Base-by-base conservation (phyloP, 2,113 vertebrate genomes). In the Lethenteron reissneri region DNA sequence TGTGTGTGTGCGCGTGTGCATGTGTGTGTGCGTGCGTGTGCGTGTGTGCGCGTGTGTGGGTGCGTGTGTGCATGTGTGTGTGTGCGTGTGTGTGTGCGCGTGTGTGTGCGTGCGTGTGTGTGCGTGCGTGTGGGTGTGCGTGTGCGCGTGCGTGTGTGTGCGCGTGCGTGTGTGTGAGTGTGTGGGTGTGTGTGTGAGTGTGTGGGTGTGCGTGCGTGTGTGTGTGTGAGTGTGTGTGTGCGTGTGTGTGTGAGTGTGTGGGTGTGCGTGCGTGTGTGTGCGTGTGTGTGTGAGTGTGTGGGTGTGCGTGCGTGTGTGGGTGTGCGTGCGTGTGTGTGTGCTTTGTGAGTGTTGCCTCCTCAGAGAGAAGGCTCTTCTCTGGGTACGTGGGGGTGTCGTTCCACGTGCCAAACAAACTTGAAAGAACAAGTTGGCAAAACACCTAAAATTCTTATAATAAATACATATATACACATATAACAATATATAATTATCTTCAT, bases 391-490 rank as follows among this genome's bases (percentile, higher is more conserved):
- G 41, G 41, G 41, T 41, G 41, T 41, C 41, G 5, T 41, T 41
- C 41, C 41, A 41, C 41, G 41, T 41, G 41, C 41, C 4, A 41
- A 41, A 41, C 41, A 41, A 41, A 41, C 41, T 41, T 41, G 41
- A 41, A 41, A 41, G 41, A 41, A 41, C 6, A 41, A 41, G 41
- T 41, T 41, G 41, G 41, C 41, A 41, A 41, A 41, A 41, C 25
- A 41, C 25, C 25, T 41, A 3, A 41, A 41, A 41, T 41, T 41
- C 41, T 41, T 41, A 41, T 41, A 41, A 64, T 64, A 64, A 15
- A 64, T 64, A 64, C 21, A 64, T 64, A 64, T 64, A 64, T 64
- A 64, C 3, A 64, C 21, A 64, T 64, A 64, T 64, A 64, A 15
- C 14, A 64, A 64, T 64, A 64, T 64, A 64, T 5, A 64, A 6